Conservation (phyloP, 2,888 invertebrate species). For the Heliconius hortense region DNA sequence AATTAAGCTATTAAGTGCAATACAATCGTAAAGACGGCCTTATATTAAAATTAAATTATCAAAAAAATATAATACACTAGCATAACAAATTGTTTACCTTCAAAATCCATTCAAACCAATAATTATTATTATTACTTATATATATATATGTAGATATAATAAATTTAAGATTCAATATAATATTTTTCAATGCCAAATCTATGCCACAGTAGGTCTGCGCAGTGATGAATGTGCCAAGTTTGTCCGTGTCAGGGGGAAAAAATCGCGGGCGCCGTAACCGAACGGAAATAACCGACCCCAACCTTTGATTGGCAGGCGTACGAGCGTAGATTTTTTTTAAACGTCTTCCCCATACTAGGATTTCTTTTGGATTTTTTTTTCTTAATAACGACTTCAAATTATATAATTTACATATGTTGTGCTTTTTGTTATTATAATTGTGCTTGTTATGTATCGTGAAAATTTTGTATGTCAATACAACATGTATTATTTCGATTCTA, state of each 20-base stretch:
- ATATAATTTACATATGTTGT: neutral
- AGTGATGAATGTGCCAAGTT: slow-evolving; percentile 76
- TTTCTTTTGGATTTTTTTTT: neutral
- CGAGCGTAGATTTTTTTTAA: slow-evolving; percentile 43
- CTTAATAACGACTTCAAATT: neutral
- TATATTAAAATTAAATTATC: too few species aligned
- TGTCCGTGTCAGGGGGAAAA: slow-evolving; percentile 70
- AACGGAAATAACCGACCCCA: slow-evolving; percentile 63
- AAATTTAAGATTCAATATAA: neutral
- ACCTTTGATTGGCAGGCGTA: slow-evolving; percentile 66
- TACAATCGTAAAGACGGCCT: too few species aligned
- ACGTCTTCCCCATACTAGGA: slow-evolving; percentile 1
- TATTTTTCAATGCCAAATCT: neutral
- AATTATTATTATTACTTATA: neutral
- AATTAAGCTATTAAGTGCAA: too few species aligned
- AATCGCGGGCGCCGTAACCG: slow-evolving; percentile 55
- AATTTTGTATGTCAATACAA: too few species aligned
- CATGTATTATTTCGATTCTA: too few species aligned
- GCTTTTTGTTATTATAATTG: too few species aligned
- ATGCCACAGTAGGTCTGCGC: slow-evolving; percentile 34
- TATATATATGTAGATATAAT: neutral
- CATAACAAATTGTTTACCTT: too few species aligned
- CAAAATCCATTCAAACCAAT: neutral
- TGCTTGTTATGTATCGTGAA: too few species aligned
- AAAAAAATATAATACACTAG: too few species aligned